Percentiles rank a stretch among this genome's conserved stretches.
Conservation (phyloP, 2,113 vertebrate species). For the Elaphurus davidianus region DNA sequence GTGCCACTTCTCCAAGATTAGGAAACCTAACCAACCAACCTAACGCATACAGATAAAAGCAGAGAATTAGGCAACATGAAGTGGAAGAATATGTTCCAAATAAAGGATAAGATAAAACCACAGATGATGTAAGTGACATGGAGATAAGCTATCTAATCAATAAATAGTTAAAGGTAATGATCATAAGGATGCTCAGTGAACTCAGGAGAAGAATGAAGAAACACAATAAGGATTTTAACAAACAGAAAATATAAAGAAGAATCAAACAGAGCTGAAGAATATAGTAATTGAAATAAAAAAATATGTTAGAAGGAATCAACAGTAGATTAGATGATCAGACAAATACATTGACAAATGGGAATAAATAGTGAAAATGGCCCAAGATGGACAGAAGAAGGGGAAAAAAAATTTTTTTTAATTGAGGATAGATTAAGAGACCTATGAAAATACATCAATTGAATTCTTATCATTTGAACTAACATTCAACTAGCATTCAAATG, state of each 20-base stretch:
- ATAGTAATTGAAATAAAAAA: background rate
- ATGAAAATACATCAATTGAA: background rate
- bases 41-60: background rate
- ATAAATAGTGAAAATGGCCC: background rate
- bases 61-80: background rate
- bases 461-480: background rate
- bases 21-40: background rate
- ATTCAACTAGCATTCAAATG: background rate
- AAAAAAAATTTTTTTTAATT: rapidly evolving
- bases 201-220: background rate
- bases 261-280: background rate
- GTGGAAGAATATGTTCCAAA: background rate
- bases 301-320: background rate
- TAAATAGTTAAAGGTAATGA: background rate
- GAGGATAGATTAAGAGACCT: background rate
- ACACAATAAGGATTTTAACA: background rate
- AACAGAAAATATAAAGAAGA: background rate
- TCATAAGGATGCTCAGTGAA: background rate
- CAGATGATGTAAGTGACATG: background rate
- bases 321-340: background rate
- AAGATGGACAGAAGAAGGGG: background rate
- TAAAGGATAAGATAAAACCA: background rate
- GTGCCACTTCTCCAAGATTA: background rate
- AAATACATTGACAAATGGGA: background rate
- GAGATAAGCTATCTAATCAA: background rate